Evolutionary conservation across 2,797 vertebrate species (phyloP), one percentile per base, ranked within the genome.

Genomic region (Protosalanx chinensis): DNA sequence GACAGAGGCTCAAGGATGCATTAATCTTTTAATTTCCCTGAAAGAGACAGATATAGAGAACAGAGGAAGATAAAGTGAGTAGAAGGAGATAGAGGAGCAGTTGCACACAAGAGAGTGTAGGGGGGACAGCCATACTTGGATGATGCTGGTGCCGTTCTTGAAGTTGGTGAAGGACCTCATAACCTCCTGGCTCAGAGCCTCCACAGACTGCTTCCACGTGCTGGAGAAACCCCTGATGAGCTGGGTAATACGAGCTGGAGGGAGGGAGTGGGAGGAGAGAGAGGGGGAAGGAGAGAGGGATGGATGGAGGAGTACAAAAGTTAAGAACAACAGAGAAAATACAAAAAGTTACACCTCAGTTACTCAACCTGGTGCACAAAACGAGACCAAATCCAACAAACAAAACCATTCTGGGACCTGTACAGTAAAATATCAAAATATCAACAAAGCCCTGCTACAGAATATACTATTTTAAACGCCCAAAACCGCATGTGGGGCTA

Each of bases 151-250:
- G 49, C 96, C 96, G 0, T 97, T 97, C 73, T 96, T 94, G 83
- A 98, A 97, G 89, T 98, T 98, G 79, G 95, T 97, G 90, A 98
- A 98, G 13, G 94, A 96, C 35, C 95, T 91, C 96, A 98, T 97
- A 33, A 98, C 96, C 0, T 97, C 96, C 77, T 96, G 95, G 87
- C 95, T 97, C 83, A 98, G 88, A 2, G 90, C 82, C 81, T 98
- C 96, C 84, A 97, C 95, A 0, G 96, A 94, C 27, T 94, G 92
- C 67, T 97, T 97, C 96, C 96, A 98, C 0, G 94, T 89, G 4
- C 84, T 71, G 10, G 95, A 95, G 59, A 97, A 98, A 0, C 95
- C 96, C 0, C 96, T 91, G 0, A 96, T 91, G 72, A 97, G 85
- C 80, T 96, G 95, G 2, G 91, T 94, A 79, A 97, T 95, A 0